These are phyloP conservation scores for Denticeps clupeoides DNA, from an alignment of 2,797 vertebrate species.

Conservation along the genomic window DNA sequence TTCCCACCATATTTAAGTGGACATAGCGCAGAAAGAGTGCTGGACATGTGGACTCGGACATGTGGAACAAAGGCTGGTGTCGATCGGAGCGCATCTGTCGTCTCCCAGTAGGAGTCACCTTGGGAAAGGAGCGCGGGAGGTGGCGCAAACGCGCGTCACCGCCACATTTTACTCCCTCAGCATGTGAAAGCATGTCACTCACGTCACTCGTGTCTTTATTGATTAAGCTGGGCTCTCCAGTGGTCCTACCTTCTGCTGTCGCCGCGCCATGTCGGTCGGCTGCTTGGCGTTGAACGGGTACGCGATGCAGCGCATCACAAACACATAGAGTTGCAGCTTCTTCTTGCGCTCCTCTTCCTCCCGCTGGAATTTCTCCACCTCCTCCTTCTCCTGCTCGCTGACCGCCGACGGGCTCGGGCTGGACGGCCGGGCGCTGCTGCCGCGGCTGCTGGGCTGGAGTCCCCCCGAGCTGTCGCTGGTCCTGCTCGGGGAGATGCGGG, in stretches of 20 bases:
- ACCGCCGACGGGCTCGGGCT: constrained; percentile 92
- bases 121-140: constrained; percentile 51
- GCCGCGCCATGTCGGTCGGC: constrained; percentile 95
- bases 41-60: no score
- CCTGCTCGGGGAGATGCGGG: constrained; percentile 83
- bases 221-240: no score
- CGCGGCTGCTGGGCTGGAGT: constrained; percentile 74
- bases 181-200: constrained; percentile 49
- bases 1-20: no score
- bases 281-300: constrained; percentile 98
- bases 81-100: constrained; percentile 39
- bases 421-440: constrained; percentile 77
- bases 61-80: no score
- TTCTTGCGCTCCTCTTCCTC: constrained; percentile 94
- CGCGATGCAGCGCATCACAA: constrained; percentile 95
- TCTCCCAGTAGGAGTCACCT: constrained; percentile 55
- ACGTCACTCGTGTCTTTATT: constrained; percentile 37
- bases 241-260: constrained; percentile 97
- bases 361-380: constrained; percentile 86
- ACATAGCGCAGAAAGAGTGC: no score
- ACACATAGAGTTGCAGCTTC: constrained; percentile 96
- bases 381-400: constrained; percentile 93
- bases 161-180: no score
- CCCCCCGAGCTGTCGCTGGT: constrained; percentile 80
- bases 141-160: constrained; percentile 51